A percentile compares a stretch with the other conserved stretches of the same genome.
Conservation (phyloP, 2,797 vertebrate species). For the Bufotes viridis region DNA sequence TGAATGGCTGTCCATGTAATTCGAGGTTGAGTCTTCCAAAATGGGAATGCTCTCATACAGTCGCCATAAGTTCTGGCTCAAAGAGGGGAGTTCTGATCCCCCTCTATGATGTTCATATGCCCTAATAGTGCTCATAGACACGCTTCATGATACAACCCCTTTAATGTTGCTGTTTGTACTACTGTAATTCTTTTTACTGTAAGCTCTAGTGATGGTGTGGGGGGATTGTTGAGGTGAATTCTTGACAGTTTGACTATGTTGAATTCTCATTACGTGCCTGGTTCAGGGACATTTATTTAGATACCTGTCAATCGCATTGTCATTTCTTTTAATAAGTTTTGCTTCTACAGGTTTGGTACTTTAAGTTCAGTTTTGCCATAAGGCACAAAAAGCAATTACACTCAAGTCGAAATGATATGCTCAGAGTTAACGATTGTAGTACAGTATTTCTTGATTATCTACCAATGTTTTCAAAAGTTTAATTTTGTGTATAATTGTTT, state of each 20-base stretch:
- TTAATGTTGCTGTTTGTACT: background rate
- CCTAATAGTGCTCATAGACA: too few species aligned
- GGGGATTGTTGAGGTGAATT: background rate
- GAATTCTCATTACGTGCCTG: background rate
- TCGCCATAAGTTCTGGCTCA: too few species aligned
- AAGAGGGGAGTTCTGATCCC: too few species aligned
- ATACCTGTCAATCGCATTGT: background rate
- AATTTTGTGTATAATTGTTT: slow-evolving; percentile 7
- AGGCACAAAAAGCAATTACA: slow-evolving; percentile 12
- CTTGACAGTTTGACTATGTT: background rate
- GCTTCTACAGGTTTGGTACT: background rate
- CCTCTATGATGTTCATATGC: too few species aligned
- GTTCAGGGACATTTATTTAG: background rate
- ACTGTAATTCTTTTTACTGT: background rate
- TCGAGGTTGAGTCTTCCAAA: too few species aligned
- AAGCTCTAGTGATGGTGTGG: background rate
- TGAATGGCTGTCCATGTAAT: too few species aligned
- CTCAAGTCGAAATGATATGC: background rate
- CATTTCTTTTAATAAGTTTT: background rate
- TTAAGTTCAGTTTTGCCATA: background rate
- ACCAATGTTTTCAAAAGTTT: background rate
- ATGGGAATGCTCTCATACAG: too few species aligned
- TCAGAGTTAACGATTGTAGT: background rate
- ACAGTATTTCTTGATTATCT: background rate
- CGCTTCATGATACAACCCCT: too few species aligned